Percentiles rank a stretch among this genome's conserved stretches.
Conservation (phyloP, 2,797 vertebrate genomes). For the Squalus acanthias region DNA sequence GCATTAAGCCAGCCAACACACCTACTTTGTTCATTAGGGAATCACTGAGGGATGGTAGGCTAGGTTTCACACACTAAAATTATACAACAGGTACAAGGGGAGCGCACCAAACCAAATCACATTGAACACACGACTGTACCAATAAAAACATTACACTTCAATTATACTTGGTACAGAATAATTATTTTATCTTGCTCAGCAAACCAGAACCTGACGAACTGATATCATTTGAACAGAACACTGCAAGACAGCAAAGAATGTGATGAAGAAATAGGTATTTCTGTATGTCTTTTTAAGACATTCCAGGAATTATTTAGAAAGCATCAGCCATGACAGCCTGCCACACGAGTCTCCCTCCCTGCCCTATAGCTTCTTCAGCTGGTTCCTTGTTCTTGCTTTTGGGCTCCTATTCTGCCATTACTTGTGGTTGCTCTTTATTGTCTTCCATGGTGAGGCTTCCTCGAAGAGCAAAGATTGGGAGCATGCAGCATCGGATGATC, state of each 20-base stretch:
- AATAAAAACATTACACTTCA: background rate
- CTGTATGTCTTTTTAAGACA: background rate
- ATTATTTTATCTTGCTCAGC: background rate
- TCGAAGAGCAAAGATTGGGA: background rate
- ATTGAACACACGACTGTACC: background rate
- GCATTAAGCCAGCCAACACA: background rate
- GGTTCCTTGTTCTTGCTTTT: background rate
- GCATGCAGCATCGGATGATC: background rate
- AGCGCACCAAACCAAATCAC: background rate
- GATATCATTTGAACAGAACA: background rate
- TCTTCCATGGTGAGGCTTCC: background rate
- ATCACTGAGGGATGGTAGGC: background rate
- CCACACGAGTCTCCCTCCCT: background rate
- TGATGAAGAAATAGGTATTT: background rate
- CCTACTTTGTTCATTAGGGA: background rate
- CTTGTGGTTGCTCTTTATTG: background rate
- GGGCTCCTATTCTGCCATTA: background rate
- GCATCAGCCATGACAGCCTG: background rate
- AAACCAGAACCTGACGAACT: background rate
- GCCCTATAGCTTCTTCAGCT: background rate
- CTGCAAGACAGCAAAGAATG: background rate
- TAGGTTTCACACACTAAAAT: background rate
- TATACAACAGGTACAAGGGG: background rate
- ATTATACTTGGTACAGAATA: background rate
- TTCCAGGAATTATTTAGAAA: background rate